A percentile compares a stretch with the other conserved stretches of the same genome.
Evolutionary conservation across 2,797 vertebrate genomes (phyloP).

Genomic region (Champsocephalus gunnari): DNA sequence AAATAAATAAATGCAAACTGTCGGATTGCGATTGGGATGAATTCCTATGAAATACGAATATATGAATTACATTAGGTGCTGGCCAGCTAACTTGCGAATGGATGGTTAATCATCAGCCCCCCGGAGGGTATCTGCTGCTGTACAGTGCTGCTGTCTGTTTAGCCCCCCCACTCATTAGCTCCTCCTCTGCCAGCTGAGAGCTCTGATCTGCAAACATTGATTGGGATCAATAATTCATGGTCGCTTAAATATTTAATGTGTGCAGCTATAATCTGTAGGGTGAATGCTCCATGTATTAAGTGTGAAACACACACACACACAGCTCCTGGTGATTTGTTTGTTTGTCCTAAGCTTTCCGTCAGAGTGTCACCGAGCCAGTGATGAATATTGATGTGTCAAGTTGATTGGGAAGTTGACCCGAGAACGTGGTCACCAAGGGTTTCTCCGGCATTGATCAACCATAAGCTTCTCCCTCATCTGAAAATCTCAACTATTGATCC

Average conservation of each 20-base stretch:
- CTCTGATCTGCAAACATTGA: conserved; percentile 76
- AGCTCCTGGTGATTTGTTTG: conserved; percentile 50
- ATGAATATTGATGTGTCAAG: conserved; percentile 70
- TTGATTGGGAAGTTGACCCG: conserved; percentile 53
- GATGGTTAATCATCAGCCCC: conserved; percentile 10
- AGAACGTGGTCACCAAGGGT: conserved; percentile 13
- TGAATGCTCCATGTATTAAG: conserved; percentile 40
- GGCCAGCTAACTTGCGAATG: neutral
- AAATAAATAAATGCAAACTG: neutral
- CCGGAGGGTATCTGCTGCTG: conserved; percentile 5
- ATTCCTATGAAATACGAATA: neutral
- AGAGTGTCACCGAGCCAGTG: conserved; percentile 21
- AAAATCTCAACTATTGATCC: conserved; percentile 56
- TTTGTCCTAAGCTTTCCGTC: conserved; percentile 10
- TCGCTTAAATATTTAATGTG: conserved; percentile 74
- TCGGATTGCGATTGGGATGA: neutral
- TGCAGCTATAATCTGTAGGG: conserved; percentile 57
- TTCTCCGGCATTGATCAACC: conserved; percentile 48
- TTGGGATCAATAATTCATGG: conserved; percentile 75
- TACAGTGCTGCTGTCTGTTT: conserved; percentile 23
- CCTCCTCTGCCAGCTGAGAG: conserved; percentile 57
- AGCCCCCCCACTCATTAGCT: conserved; percentile 48
- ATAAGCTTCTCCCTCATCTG: conserved; percentile 41
- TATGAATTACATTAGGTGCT: neutral
- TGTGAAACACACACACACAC: conserved; percentile 31